A percentile compares a stretch with the other conserved stretches of the same genome.
These are phyloP conservation scores for Fulmarus glacialis DNA, from an alignment of 2,113 vertebrate genomes.

Conservation along the genomic window DNA sequence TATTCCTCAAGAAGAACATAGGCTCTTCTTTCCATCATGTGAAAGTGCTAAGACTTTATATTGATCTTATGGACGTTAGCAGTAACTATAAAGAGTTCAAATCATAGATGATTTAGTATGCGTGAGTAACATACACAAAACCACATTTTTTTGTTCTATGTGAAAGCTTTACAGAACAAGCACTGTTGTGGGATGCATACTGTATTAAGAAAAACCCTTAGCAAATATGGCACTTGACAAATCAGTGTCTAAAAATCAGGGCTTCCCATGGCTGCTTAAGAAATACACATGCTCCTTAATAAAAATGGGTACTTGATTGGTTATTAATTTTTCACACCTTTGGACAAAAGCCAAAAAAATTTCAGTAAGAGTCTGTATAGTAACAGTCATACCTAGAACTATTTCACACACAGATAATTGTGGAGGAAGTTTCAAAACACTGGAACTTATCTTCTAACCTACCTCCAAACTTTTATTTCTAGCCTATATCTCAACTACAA, in stretches of 20 bases:
- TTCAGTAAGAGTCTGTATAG: not conserved
- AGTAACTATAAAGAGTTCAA: not conserved
- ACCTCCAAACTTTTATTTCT: not conserved
- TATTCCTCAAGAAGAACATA: not conserved
- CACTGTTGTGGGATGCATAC: not conserved
- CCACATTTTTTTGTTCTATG: not conserved
- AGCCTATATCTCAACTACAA: not conserved
- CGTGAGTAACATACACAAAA: not conserved
- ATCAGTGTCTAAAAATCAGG: not conserved
- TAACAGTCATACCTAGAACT: not conserved
- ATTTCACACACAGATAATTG: not conserved
- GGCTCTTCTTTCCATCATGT: not conserved
- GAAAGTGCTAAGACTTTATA: not conserved
- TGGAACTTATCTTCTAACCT: not conserved
- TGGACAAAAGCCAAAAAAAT: not conserved
- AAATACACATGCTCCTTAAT: not conserved
- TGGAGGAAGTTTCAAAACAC: slow-evolving; percentile 9
- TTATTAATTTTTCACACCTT: not conserved
- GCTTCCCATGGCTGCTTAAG: not conserved
- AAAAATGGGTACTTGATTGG: not conserved
- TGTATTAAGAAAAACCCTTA: not conserved
- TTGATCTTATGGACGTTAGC: not conserved
- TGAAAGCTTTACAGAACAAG: not conserved
- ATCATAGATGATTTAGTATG: not conserved
- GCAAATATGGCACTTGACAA: not conserved